Evolutionary conservation across 2,888 invertebrate genomes (phyloP), one percentile per base, ranked within the genome.

Genomic region (Harpalus rubripes): DNA sequence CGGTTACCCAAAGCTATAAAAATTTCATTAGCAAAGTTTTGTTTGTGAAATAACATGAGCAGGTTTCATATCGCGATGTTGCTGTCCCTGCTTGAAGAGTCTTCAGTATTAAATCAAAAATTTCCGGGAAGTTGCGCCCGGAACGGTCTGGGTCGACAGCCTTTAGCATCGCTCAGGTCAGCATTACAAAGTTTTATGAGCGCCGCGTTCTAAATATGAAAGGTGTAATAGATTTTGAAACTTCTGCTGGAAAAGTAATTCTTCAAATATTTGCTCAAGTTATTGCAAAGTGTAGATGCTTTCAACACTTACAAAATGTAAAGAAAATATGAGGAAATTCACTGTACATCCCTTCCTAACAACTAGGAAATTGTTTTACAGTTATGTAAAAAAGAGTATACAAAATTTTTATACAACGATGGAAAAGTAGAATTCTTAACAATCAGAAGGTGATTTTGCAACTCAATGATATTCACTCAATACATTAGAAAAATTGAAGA

Each of bases 101-200:
- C 72, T 39, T 44, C 72, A 39, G 41, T 76, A 76, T 76, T 76
- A 76, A 76, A 76, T 76, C 76, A 76, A 76, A 76, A 76, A 52
- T 76, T 52, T 16, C 76, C 18, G 76, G 22, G 15, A 76, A 76
- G 76, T 76, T 76, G 12, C 76, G 76, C 39, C 39, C 4, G 68
- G 26, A 39, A 68, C 68, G 18, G 10, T 76, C 44, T 41, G 18
- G 76, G 76, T 52, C 44, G 44, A 56, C 76, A 76, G 52, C 76
- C 72, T 74, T 82, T 59, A 52, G 44, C 44, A 52, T 8, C 32
- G 44, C 4, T 52, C 44, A 76, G 83, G 83, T 76, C 83, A 76
- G 44, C 83, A 76, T 76, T 83, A 76, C 39, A 76, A 83, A 76
- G 83, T 83, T 83, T 83, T 44, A 76, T 83, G 83, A 83, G 74